Evolutionary conservation across 2,113 vertebrate species (phyloP).

Genomic region (Syrmaticus mikado): DNA sequence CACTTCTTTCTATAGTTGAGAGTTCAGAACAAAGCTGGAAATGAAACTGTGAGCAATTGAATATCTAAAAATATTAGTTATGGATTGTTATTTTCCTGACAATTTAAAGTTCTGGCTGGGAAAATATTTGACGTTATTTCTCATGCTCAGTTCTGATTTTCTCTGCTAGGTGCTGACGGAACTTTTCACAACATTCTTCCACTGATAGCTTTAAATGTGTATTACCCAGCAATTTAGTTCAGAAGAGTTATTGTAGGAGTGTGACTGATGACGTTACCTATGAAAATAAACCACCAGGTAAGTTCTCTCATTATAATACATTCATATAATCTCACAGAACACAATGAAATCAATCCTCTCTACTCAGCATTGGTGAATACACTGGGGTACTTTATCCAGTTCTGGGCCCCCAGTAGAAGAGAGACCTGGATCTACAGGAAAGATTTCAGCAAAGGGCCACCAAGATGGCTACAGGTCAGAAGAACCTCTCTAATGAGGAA

Average conservation of each 20-base stretch:
- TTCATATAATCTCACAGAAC: not conserved
- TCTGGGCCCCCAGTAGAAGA: not conserved
- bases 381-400: not conserved
- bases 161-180: not conserved
- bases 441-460: not conserved
- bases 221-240: not conserved
- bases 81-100: not conserved
- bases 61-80: constrained; percentile 28
- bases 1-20: not conserved
- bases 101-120: not conserved
- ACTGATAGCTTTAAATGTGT: not conserved
- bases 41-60: not conserved
- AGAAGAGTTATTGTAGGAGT: not conserved
- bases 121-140: constrained; percentile 47
- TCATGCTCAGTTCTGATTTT: not conserved
- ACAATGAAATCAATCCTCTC: not conserved
- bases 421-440: not conserved
- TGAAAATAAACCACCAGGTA: not conserved
- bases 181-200: constrained; percentile 45
- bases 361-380: not conserved
- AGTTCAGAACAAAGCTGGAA: not conserved
- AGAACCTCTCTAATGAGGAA: not conserved
- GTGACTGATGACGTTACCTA: not conserved
- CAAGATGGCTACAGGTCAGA: not conserved
- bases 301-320: not conserved